These are phyloP conservation scores for Drosophila atripex DNA, from an alignment of 2,888 invertebrate genomes.

Conservation along the genomic window DNA sequence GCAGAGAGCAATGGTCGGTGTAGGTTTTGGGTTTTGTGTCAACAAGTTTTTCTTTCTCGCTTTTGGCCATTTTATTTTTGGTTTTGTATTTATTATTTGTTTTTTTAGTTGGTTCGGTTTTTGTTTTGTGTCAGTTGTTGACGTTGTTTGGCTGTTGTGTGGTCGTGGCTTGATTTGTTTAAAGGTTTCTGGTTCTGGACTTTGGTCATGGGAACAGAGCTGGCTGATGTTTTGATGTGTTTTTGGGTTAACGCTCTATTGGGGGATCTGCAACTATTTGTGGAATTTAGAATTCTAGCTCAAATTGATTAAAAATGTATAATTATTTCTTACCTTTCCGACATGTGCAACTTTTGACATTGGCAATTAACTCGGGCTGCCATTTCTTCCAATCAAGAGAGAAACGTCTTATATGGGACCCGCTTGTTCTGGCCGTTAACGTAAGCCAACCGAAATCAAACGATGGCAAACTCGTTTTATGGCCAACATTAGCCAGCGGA, in stretches of 20 bases:
- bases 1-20: conserved; percentile 25
- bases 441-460: conserved; percentile 27
- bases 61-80: conserved; percentile 50
- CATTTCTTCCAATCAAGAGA: conserved; percentile 26
- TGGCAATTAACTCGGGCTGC: conserved; percentile 22
- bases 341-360: neutral
- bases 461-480: conserved; percentile 49
- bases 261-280: neutral
- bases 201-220: conserved; percentile 57
- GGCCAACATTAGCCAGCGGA: conserved; percentile 15
- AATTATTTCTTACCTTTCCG: neutral
- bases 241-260: conserved; percentile 4
- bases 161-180: conserved; percentile 73
- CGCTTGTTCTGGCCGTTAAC: conserved; percentile 18
- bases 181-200: conserved; percentile 58
- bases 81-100: conserved; percentile 53
- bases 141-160: conserved; percentile 59
- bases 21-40: conserved; percentile 62
- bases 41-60: conserved; percentile 65
- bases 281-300: no score
- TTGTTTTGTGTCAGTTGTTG: conserved; percentile 66
- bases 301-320: conserved; percentile 2
- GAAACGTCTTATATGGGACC: conserved; percentile 11
- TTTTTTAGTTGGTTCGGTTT: conserved; percentile 21
- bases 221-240: conserved; percentile 33